Base-by-base conservation (phyloP, 2,888 invertebrate genomes). In the Euzetes globulus region DNA sequence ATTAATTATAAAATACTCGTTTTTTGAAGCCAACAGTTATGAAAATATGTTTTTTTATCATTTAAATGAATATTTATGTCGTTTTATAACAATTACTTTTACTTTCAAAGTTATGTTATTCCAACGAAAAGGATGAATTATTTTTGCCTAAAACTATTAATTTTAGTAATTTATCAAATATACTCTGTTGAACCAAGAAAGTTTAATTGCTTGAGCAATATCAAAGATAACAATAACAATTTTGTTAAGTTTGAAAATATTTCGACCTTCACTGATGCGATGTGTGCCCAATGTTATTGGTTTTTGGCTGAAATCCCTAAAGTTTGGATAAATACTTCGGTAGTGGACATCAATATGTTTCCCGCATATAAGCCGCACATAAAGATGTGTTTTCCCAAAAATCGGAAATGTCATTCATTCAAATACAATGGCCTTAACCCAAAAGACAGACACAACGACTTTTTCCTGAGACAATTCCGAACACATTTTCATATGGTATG, bases 281-380 rank as follows among this genome's bases (percentile, higher is more conserved):
- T 73, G 73, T 73, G 73, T 63, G 73, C 65, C 27, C 73, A 73
- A 50, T 73, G 73, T 65, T 73, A 37, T 27, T 45, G 45, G 60
- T 73, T 15, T 25, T 25, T 73, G 27, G 15, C 63, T 19, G 63
- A 5, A 15, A 37, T 63, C 5, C 5, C 33, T 6, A 55, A 11
- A 15, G 63, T 15, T 15, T 63, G 63, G 63, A 63, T n/a, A 11
- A 63, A 63, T 63, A 15, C 1, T 13, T 15, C 60, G 3, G 9
- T 27, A 4, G 27, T 60, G 1, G 33, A 60, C 19, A 4, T 22
- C 58, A 58, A 25, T 19, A 17, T 17, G 15, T 4, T 17, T 58
- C 22, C 4, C 25, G 19, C 4, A 3, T 17, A 58, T 11, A 5
- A 27, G 9, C 22, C 27, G 17, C 25, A 2, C 11, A 17, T 22